A percentile compares a stretch with the other conserved stretches of the same genome.
phyloP scores from a whole-genome alignment of 2,113 vertebrate genomes.

The Misgurnus anguillicaudatus region DNA sequence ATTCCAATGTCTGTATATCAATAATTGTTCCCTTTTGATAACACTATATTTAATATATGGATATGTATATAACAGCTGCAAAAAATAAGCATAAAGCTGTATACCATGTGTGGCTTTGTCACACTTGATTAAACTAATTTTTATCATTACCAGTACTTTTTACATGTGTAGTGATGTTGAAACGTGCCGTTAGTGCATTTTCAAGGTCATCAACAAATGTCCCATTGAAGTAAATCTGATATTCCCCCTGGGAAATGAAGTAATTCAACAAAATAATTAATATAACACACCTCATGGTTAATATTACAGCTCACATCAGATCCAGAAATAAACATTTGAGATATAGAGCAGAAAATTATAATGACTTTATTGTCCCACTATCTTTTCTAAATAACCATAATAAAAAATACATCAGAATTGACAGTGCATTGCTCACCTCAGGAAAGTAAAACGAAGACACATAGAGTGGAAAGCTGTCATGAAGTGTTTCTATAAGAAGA shows the following conservation, averaged over 20 bases:
- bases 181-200: not conserved
- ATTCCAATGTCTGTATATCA: no score
- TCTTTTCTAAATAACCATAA: no score
- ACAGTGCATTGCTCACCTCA: not conserved
- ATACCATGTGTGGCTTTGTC: not conserved
- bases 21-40: no score
- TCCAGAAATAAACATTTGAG: no score
- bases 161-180: not conserved
- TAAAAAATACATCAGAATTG: no score
- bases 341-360: no score
- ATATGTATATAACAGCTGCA: no score
- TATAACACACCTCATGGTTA: no score
- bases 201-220: conserved; percentile 27
- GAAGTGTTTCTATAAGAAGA: conserved; percentile 28
- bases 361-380: no score
- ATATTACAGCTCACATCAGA: no score
- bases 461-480: not conserved
- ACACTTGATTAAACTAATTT: not conserved
- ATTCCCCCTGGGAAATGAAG: conserved; percentile 1
- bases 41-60: no score
- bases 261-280: not conserved
- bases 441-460: not conserved
- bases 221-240: not conserved
- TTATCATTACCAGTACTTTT: not conserved
- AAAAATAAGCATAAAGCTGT: not conserved